Evolutionary conservation across 2,888 invertebrate genomes (phyloP), one percentile per base, ranked within the genome.

Genomic region (Aphelenchoides bicaudatus): DNA sequence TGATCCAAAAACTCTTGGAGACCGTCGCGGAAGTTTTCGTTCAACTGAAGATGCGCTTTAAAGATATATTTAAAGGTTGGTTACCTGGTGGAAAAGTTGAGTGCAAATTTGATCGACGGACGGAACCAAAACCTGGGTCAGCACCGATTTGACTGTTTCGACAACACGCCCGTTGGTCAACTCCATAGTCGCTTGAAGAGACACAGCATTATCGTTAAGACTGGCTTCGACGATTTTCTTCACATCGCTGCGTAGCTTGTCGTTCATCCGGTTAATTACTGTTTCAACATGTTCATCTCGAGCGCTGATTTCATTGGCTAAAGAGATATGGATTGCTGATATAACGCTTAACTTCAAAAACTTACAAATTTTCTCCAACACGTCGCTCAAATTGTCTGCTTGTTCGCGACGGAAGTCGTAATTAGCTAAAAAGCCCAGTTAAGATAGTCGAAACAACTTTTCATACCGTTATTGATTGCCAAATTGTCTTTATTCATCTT

Each of bases 11-110:
- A 62, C 19, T 62, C 62, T 51, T 62, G 54, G 5, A 91, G 89
- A 54, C 94, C 94, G 65, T 85, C 85, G 52, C 87, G 86, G 82
- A 93, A 94, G 19, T 88, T 86, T 51, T 88, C 88, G 79, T 91
- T 90, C 57, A 94, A 84, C 81, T n/a, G n/a, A n/a, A n/a, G n/a
- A n/a, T n/a, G n/a, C n/a, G n/a, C n/a, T n/a, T n/a, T n/a, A n/a
- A n/a, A n/a, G n/a, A n/a, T n/a, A n/a, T n/a, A n/a, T n/a, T n/a
- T n/a, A n/a, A n/a, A n/a, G n/a, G n/a, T n/a, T n/a, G n/a, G n/a
- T n/a, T n/a, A n/a, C n/a, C n/a, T 94, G 92, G 46, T 86, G 85
- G 79, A 92, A 91, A 85, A 94, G 88, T 29, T 63, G 62, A 23
- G 61, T 59, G 56, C 75, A 74, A 19, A 62, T 56, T n/a, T 66